These are phyloP conservation scores for Notarius lentiginosus DNA, from an alignment of 2,113 vertebrate genomes.

Conservation along the genomic window DNA sequence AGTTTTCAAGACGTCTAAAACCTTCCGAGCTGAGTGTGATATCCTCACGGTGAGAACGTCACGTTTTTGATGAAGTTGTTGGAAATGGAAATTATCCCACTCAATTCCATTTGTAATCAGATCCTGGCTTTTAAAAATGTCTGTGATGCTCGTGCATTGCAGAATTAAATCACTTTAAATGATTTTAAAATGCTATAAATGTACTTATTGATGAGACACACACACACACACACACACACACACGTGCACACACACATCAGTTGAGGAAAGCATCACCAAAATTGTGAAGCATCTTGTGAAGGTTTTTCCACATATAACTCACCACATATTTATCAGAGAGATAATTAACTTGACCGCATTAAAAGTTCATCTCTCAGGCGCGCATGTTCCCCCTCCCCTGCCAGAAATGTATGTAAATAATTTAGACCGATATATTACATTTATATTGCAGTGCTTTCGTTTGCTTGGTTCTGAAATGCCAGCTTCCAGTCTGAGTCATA, in stretches of 20 bases:
- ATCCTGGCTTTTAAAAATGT: not conserved
- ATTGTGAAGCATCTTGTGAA: too few relatives aligned
- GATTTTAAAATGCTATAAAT: not conserved
- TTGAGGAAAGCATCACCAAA: not conserved
- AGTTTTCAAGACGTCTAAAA: not conserved
- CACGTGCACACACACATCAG: not conserved
- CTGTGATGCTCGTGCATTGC: not conserved
- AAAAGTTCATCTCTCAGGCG: not conserved
- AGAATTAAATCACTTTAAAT: not conserved
- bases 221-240: not conserved
- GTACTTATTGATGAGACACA: not conserved
- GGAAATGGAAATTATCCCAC: not conserved
- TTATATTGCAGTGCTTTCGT: not conserved
- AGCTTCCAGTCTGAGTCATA: not conserved
- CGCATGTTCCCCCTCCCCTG: not conserved
- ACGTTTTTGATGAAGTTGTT: not conserved
- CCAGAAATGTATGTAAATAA: too few relatives aligned
- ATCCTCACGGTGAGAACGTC: not conserved
- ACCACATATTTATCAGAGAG: not conserved
- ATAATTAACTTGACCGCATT: not conserved
- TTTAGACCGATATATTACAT: not conserved
- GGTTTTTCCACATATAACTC: not conserved
- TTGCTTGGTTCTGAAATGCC: not conserved
- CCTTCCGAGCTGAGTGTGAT: not conserved
- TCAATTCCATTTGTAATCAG: constrained; percentile 19